These are phyloP conservation scores for Maniola hyperantus DNA, from an alignment of 2,888 invertebrate genomes.

Conservation along the genomic window DNA sequence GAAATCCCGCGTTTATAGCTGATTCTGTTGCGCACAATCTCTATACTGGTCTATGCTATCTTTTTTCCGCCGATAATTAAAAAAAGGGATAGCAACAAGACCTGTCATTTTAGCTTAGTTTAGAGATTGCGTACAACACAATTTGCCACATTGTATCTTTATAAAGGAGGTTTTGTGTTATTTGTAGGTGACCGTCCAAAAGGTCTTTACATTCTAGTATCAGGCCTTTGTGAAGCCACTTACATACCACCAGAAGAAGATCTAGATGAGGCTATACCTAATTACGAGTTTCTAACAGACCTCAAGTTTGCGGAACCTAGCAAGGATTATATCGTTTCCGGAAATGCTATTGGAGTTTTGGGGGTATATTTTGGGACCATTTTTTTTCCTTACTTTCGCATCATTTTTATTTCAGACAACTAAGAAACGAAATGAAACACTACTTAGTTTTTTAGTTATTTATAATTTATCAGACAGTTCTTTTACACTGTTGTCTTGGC, in stretches of 20 bases:
- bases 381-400: not conserved
- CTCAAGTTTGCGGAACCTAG: conserved; percentile 71
- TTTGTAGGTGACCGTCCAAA: conserved; percentile 64
- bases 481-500: not conserved
- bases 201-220: conserved; percentile 69
- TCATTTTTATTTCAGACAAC: no score
- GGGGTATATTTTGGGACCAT: conserved; percentile 57
- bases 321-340: conserved; percentile 83
- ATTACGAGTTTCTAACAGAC: conserved; percentile 79
- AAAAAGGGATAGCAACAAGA: no score
- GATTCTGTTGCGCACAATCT: no score
- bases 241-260: conserved; percentile 68
- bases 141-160: no score
- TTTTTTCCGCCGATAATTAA: no score
- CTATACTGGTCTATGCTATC: no score
- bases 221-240: conserved; percentile 68
- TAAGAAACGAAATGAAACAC: no score
- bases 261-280: conserved; percentile 76
- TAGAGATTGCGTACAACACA: no score
- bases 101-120: no score
- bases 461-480: not conserved
- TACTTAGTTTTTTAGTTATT: not conserved
- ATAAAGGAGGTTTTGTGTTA: not conserved
- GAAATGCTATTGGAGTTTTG: conserved; percentile 84
- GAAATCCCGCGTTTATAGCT: no score